Evolutionary conservation across 2,113 vertebrate genomes (phyloP), one percentile per base, ranked within the genome.

Genomic region (Globicephala melas): DNA sequence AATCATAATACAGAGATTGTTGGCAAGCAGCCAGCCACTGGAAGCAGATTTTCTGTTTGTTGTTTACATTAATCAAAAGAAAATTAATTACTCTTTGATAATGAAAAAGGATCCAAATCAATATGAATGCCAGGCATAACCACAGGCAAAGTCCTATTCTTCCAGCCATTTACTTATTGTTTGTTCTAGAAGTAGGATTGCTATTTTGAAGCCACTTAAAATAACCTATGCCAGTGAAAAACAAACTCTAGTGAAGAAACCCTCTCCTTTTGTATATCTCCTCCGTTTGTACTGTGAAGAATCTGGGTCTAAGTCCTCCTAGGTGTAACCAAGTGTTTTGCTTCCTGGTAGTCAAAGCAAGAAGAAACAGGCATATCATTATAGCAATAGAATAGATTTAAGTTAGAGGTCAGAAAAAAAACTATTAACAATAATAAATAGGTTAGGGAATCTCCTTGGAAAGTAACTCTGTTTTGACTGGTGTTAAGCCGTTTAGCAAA

Each of bases 31-130:
- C 84, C 74, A 31, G 65, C 84, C 74, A 31, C 1, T 47, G 60
- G 60, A 90, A 94, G 47, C 6, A 47, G 33, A 77, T 89, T 91
- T 97, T 87, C 44, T 73, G 33, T 67, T 44, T 97, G 41, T 77
- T 94, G 58, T 76, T 95, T 33, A 94, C 4, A 70, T 76, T 60
- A 76, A 91, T 83, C 38, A 25, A 93, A 88, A 88, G 36, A 87
- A 98, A 93, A 85, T 82, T 23, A 92, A 91, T 79, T 36, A 65
- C 90, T 92, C 68, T 67, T 13, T 70, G 88, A 80, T 89, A 91
- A 91, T n/a, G n/a, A n/a, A n/a, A n/a, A n/a, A n/a, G n/a, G n/a
- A n/a, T n/a, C n/a, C n/a, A n/a, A n/a, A n/a, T 90, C 60, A 87
- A 9, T 58, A 28, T 63, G n/a, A 21, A 74, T 33, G 50, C 60